Percentiles rank a stretch among this genome's conserved stretches.
Evolutionary conservation across 2,888 invertebrate genomes (phyloP).

Genomic region (Ophraella communa): DNA sequence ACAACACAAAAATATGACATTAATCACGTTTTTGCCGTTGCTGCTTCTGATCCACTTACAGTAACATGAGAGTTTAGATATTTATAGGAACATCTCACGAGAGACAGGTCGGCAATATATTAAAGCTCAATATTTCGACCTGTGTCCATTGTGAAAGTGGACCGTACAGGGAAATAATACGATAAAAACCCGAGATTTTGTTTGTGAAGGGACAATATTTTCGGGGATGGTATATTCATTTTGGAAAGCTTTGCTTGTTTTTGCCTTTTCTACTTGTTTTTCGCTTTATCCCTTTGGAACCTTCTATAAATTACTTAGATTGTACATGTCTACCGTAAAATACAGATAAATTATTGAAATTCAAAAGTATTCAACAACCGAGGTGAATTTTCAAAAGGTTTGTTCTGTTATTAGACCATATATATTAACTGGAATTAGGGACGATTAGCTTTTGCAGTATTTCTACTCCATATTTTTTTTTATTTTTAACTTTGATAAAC

Average conservation of each 20-base stretch:
- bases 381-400: neutral
- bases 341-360: neutral
- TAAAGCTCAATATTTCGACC: slow-evolving; percentile 12
- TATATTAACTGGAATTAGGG: too few species aligned
- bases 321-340: neutral
- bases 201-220: slow-evolving; percentile 10
- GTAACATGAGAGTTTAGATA: neutral
- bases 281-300: neutral
- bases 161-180: slow-evolving; percentile 1
- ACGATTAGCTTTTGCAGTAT: too few species aligned
- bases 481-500: too few species aligned
- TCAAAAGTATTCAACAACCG: neutral
- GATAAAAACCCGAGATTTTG: slow-evolving; percentile 8
- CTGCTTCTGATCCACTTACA: slow-evolving; percentile 2
- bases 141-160: neutral
- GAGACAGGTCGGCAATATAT: slow-evolving; percentile 5
- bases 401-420: too few species aligned
- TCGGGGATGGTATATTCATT: slow-evolving; percentile 2
- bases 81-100: slow-evolving; percentile 6
- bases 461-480: too few species aligned
- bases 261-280: slow-evolving; percentile 3
- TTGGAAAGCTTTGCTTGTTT: slow-evolving; percentile 2
- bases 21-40: slow-evolving; percentile 2
- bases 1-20: too few species aligned
- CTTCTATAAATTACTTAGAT: slow-evolving; percentile 4